These are phyloP conservation scores for Zaprionus gabonicus DNA, from an alignment of 1,140 invertebrate species.

Conservation along the genomic window DNA sequence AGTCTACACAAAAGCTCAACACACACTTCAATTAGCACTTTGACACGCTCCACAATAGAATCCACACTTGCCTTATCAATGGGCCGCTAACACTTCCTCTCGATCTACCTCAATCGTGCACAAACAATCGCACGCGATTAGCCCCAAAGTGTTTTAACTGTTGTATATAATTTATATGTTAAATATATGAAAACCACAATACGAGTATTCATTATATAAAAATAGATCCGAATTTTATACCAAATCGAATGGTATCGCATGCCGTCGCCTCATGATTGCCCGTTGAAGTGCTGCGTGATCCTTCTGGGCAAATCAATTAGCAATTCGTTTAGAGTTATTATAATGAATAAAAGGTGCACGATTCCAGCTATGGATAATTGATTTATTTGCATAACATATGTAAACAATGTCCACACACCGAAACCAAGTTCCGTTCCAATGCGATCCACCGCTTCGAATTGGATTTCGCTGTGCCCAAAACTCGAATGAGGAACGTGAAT, in stretches of 20 bases:
- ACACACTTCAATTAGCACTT: conserved; percentile 21
- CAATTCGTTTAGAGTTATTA: conserved; percentile 10
- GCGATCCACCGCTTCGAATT: neutral
- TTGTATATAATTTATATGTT: neutral
- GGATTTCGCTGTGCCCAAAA: neutral
- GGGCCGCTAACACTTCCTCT: conserved; percentile 11
- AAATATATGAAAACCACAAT: neutral
- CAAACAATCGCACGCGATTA: conserved; percentile 10
- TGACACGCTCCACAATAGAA: conserved; percentile 5
- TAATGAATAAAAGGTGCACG: conserved; percentile 29
- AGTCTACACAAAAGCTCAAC: conserved; percentile 34
- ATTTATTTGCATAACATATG: conserved; percentile 43
- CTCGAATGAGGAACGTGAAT: neutral
- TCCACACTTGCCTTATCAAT: conserved; percentile 28
- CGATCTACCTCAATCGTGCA: conserved; percentile 20
- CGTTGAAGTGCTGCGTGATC: conserved; percentile 26
- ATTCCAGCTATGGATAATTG: conserved; percentile 34
- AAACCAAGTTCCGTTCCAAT: conserved; percentile 24
- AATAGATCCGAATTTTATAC: conserved; percentile 26
- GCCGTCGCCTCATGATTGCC: conserved; percentile 35
- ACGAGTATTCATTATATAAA: neutral
- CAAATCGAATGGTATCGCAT: conserved; percentile 37
- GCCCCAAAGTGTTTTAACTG: neutral
- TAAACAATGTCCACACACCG: conserved; percentile 12
- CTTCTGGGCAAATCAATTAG: conserved; percentile 41